Evolutionary conservation across 2,888 invertebrate species (phyloP).

Genomic region (Tholera decimalis): DNA sequence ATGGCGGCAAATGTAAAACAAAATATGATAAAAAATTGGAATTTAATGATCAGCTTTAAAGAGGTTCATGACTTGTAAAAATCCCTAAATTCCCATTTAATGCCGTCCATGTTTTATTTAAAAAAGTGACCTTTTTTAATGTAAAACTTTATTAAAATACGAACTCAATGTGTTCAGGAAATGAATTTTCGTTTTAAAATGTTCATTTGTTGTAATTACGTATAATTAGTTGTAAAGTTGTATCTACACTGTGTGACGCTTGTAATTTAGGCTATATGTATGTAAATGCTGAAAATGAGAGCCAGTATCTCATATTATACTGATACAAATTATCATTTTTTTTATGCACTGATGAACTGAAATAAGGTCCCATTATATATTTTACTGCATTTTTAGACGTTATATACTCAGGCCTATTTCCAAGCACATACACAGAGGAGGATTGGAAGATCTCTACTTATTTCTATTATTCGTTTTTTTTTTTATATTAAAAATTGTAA

Average conservation of each 20-base stretch:
- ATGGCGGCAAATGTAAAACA: conserved; percentile 38
- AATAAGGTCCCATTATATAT: not conserved
- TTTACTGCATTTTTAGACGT: too few species aligned
- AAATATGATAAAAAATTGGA: not conserved
- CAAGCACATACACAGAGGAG: too few species aligned
- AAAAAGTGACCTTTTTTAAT: conserved; percentile 77
- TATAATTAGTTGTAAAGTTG: conserved; percentile 39
- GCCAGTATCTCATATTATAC: not conserved
- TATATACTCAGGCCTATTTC: too few species aligned
- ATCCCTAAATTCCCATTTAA: conserved; percentile 57
- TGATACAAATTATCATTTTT: not conserved
- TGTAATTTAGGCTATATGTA: conserved; percentile 34
- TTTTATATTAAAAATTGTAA: too few species aligned
- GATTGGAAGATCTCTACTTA: too few species aligned
- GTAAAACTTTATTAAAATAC: conserved; percentile 70
- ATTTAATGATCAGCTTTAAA: conserved; percentile 53
- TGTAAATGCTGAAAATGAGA: conserved; percentile 15
- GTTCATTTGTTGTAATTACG: conserved; percentile 45
- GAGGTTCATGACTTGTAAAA: conserved; percentile 26
- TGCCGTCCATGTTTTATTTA: conserved; percentile 81
- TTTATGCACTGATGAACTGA: conserved; percentile 1
- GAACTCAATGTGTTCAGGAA: conserved; percentile 82
- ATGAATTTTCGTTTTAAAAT: conserved; percentile 58
- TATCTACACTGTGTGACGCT: conserved; percentile 42
- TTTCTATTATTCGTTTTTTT: too few species aligned